Conservation (phyloP, 2,888 invertebrate genomes). For the Tuberolachnus salignus region DNA sequence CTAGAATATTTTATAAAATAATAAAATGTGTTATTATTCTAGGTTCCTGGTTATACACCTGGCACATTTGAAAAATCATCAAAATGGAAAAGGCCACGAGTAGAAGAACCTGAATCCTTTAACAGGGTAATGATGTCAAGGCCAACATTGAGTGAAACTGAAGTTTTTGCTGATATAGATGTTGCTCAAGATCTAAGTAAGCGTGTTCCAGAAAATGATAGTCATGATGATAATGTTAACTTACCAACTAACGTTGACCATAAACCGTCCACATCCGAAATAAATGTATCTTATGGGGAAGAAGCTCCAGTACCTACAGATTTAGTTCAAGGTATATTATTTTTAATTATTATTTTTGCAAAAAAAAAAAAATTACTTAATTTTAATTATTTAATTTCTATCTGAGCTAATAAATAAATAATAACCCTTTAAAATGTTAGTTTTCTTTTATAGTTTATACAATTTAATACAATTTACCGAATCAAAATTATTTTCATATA, state of each 20-base stretch:
- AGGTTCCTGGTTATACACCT: slow-evolving; percentile 57
- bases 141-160: slow-evolving; percentile 57
- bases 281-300: slow-evolving; percentile 57
- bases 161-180: slow-evolving; percentile 58
- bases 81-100: slow-evolving; percentile 57
- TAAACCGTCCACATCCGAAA: slow-evolving; percentile 56
- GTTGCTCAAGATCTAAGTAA: slow-evolving; percentile 59
- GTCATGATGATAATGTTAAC: slow-evolving; percentile 49
- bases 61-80: slow-evolving; percentile 54
- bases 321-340: slow-evolving; percentile 57
- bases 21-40: slow-evolving; percentile 14
- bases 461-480: not conserved
- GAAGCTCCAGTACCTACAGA: slow-evolving; percentile 57
- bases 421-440: not conserved
- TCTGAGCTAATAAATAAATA: not conserved
- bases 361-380: not conserved
- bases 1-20: not conserved
- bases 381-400: not conserved
- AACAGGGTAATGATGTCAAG: slow-evolving; percentile 54
- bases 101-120: slow-evolving; percentile 55
- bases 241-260: slow-evolving; percentile 49
- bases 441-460: not conserved
- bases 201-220: slow-evolving; percentile 57
- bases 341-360: not conserved
- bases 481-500: not conserved